Evolutionary conservation across 2,888 invertebrate species (phyloP), one percentile per base, ranked within the genome.

Genomic region (Synanthedon vespiformis): DNA sequence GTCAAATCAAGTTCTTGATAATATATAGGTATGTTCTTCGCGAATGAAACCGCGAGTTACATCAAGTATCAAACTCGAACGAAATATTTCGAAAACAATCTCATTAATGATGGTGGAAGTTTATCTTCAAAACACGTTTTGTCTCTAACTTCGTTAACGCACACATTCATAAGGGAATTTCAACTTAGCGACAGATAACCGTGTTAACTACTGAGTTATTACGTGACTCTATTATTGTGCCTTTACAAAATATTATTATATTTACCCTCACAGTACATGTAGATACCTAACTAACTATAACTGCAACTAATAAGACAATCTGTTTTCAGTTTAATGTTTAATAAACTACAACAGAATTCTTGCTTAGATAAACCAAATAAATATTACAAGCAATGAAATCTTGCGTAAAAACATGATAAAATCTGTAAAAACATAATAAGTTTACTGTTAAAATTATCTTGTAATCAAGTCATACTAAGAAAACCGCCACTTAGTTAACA

Each of bases 101-200:
- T 48, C 48, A 48, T 18, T 18, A 50, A 54, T 41, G 16, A 18
- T 59, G 53, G 56, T 56, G 59, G 52, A 60, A 69, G 68, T 70
- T 72, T 73, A 71, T 72, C 67, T 73, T 64, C 71, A 52, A 63
- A 63, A 64, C 74, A 74, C 74, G 73, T 72, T 61, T 61, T 61
- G 67, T 66, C 65, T 67, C 54, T 58, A 69, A 72, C 67, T 71
- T 74, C 67, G 70, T 74, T 72, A 74, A 71, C 74, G 72, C 72
- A 67, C 67, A 68, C 70, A 74, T 70, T 68, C 78, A 61, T 61
- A 60, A 57, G 71, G 70, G 76, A 73, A 72, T 75, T 71, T 64
- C 60, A 68, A 70, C 67, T 74, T 71, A 72, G 70, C 66, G 72
- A 70, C 70, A 67, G 54, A 58, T 58, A 57, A 60, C 52, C 40